Conservation (phyloP, 2,888 invertebrate species). For the Steinernema hermaphroditum region DNA sequence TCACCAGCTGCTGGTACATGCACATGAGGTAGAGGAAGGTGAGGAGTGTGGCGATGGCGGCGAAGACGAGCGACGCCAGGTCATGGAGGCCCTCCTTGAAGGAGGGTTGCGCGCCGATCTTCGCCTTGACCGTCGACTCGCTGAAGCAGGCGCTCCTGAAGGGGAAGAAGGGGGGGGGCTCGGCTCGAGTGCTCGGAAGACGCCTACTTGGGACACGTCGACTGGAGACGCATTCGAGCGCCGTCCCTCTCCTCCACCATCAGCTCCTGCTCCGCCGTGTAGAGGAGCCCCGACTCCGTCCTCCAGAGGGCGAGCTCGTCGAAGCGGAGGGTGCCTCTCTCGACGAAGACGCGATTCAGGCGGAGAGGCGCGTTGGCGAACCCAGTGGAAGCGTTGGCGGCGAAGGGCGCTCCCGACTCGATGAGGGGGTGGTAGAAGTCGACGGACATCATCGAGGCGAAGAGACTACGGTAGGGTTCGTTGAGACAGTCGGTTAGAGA, state of each 20-base stretch:
- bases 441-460: constrained; percentile 44
- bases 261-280: constrained; percentile 44
- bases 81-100: constrained; percentile 46
- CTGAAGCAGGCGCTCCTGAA: constrained; percentile 48
- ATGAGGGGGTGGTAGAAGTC: constrained; percentile 50
- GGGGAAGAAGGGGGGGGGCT: background rate
- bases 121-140: constrained; percentile 40
- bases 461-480: constrained; percentile 51
- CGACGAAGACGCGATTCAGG: constrained; percentile 49
- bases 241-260: constrained; percentile 51
- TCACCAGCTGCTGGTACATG: constrained; percentile 56
- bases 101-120: constrained; percentile 43
- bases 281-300: constrained; percentile 38
- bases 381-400: constrained; percentile 43
- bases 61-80: constrained; percentile 48
- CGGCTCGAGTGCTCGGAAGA: background rate
- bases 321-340: constrained; percentile 43
- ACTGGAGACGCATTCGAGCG: constrained; percentile 38
- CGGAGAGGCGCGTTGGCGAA: constrained; percentile 46
- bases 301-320: constrained; percentile 49
- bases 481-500: constrained; percentile 56
- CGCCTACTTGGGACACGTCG: constrained; percentile 46
- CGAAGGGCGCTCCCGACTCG: constrained; percentile 36
- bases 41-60: constrained; percentile 44
- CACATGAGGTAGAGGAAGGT: constrained; percentile 52